A percentile compares a stretch with the other conserved stretches of the same genome.
Conservation (phyloP, 2,797 vertebrate species). For the Trachops cirrhosus region DNA sequence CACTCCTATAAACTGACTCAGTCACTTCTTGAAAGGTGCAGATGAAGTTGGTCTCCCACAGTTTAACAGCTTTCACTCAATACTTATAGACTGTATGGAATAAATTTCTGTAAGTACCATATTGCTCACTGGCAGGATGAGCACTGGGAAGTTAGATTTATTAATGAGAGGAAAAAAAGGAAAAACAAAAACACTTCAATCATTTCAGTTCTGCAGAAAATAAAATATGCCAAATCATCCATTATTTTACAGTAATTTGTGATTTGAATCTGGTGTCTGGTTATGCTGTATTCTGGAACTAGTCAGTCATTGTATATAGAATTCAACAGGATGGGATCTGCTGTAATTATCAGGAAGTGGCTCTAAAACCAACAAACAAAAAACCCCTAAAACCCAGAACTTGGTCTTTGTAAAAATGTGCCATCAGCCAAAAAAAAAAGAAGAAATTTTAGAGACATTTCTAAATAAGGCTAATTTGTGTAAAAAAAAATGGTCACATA, state of each 20-base stretch:
- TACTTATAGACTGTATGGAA: constrained; percentile 58
- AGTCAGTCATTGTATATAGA: neutral
- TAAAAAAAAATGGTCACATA: neutral
- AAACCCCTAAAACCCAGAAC: neutral
- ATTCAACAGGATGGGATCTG: neutral
- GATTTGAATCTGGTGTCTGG: neutral
- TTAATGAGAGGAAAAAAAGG: constrained; percentile 35
- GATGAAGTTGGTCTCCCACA: constrained; percentile 9
- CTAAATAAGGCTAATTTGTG: neutral
- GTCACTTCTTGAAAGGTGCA: neutral
- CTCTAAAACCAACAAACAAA: neutral
- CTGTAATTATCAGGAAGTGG: neutral
- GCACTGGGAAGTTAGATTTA: constrained; percentile 43
- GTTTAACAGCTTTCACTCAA: constrained; percentile 64
- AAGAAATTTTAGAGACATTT: constrained; percentile 3
- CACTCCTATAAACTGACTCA: constrained; percentile 52
- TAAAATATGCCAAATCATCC: neutral
- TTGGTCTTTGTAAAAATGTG: neutral
- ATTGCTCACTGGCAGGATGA: neutral
- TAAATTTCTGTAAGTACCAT: constrained; percentile 40
- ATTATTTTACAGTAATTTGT: constrained; percentile 11
- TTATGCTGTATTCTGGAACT: neutral
- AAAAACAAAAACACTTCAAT: constrained; percentile 56
- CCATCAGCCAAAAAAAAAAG: neutral
- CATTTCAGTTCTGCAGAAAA: neutral